Percentiles rank a stretch among this genome's conserved stretches.
phyloP scores from a whole-genome alignment of 2,888 invertebrate species.

The Phlogophora meticulosa region DNA sequence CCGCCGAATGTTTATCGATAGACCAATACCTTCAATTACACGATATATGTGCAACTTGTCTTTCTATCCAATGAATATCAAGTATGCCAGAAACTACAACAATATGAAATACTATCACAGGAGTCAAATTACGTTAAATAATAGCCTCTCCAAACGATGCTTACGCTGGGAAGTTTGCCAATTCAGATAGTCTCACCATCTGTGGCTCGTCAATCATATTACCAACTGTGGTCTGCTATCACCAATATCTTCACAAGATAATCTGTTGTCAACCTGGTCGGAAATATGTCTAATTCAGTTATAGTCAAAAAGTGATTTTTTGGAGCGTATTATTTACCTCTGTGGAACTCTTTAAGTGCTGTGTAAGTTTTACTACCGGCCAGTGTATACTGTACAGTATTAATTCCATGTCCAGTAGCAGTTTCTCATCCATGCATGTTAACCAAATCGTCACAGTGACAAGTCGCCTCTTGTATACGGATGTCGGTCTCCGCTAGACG shows the following conservation, averaged over 20 bases:
- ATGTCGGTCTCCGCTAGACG: conserved; percentile 53
- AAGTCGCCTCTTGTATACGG: conserved; percentile 50
- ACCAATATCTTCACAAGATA: conserved; percentile 16
- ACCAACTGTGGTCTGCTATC: conserved; percentile 14
- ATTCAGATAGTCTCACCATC: conserved; percentile 33
- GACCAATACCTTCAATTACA: no score
- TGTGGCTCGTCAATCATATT: conserved; percentile 37
- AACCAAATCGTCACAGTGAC: conserved; percentile 38
- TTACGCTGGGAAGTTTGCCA: conserved; percentile 45
- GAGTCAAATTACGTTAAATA: conserved; percentile 30
- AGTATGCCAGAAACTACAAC: background rate
- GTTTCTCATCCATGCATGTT: conserved; percentile 16
- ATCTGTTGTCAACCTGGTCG: background rate
- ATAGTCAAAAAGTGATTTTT: background rate
- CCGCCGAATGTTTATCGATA: no score
- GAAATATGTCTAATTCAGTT: background rate
- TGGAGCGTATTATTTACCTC: no score
- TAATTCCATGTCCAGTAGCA: background rate
- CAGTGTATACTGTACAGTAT: background rate
- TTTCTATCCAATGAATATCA: background rate
- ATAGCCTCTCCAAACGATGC: conserved; percentile 13
- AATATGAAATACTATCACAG: conserved; percentile 7
- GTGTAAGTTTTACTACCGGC: background rate
- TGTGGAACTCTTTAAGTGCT: background rate
- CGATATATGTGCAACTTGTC: no score